A percentile compares a stretch with the other conserved stretches of the same genome.
Evolutionary conservation across 2,888 invertebrate genomes (phyloP).

Genomic region (Smittia sp.): DNA sequence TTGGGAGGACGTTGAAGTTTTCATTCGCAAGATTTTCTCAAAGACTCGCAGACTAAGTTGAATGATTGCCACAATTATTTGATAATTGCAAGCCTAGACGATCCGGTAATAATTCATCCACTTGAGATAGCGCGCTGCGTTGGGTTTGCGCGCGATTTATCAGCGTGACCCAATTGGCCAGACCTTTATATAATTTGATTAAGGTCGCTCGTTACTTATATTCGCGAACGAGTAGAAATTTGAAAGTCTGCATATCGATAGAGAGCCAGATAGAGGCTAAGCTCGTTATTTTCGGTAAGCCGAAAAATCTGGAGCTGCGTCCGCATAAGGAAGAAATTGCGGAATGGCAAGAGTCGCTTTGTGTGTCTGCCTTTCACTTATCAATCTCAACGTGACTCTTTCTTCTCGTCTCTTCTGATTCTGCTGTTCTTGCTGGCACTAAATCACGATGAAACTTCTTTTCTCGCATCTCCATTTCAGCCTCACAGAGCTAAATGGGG

Average conservation of each 20-base stretch:
- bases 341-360: background rate
- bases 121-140: background rate
- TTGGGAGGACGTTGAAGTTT: background rate
- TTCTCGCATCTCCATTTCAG: background rate
- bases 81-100: constrained; percentile 39
- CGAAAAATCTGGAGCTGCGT: background rate
- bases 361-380: constrained; percentile 37
- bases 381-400: constrained; percentile 31
- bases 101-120: constrained; percentile 32
- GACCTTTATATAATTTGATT: constrained; percentile 25
- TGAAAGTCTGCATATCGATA: background rate
- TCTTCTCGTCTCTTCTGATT: background rate
- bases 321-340: constrained; percentile 20
- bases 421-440: background rate
- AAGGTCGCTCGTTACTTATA: background rate
- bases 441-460: constrained; percentile 8
- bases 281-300: background rate
- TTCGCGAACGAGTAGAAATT: background rate
- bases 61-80: constrained; percentile 37
- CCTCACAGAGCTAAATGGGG: background rate
- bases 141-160: background rate
- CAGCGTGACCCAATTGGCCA: constrained; percentile 1
- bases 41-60: constrained; percentile 28
- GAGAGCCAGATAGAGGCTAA: too few species aligned
- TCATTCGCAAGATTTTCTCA: background rate